A percentile compares a stretch with the other conserved stretches of the same genome.
These are phyloP conservation scores for Drosophila anomalata DNA, from an alignment of 2,888 invertebrate species.

Conservation along the genomic window DNA sequence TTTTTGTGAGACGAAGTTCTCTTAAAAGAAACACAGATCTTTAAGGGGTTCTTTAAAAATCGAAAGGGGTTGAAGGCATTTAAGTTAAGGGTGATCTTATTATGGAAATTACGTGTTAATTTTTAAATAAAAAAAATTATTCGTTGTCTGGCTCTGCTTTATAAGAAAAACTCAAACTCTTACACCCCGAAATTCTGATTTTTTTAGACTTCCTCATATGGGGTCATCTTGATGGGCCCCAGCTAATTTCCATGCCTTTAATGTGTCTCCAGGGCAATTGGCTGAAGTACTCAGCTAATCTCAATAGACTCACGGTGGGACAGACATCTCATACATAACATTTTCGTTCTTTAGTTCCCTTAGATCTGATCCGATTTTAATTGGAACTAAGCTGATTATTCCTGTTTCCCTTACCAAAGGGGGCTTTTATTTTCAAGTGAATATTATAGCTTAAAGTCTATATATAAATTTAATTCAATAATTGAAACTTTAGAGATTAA, in stretches of 20 bases:
- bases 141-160: not conserved
- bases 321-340: not conserved
- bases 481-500: not conserved
- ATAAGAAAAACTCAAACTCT: not conserved
- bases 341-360: not conserved
- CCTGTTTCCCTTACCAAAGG: not conserved
- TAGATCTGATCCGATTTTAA: constrained; percentile 8
- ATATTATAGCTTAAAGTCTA: not conserved
- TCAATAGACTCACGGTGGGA: constrained; percentile 19
- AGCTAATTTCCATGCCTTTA: constrained; percentile 31
- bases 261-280: constrained; percentile 32
- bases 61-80: constrained; percentile 15
- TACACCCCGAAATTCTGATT: constrained; percentile 1
- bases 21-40: not conserved
- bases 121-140: not conserved
- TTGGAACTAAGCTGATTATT: constrained; percentile 23
- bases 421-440: not conserved
- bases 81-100: not conserved
- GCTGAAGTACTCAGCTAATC: constrained; percentile 24
- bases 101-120: not conserved
- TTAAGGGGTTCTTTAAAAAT: not conserved
- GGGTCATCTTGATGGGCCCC: constrained; percentile 26
- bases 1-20: not conserved
- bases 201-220: not conserved
- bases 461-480: not conserved